phyloP scores from a whole-genome alignment of 2,888 invertebrate species.

The Halocaridina rubra region DNA sequence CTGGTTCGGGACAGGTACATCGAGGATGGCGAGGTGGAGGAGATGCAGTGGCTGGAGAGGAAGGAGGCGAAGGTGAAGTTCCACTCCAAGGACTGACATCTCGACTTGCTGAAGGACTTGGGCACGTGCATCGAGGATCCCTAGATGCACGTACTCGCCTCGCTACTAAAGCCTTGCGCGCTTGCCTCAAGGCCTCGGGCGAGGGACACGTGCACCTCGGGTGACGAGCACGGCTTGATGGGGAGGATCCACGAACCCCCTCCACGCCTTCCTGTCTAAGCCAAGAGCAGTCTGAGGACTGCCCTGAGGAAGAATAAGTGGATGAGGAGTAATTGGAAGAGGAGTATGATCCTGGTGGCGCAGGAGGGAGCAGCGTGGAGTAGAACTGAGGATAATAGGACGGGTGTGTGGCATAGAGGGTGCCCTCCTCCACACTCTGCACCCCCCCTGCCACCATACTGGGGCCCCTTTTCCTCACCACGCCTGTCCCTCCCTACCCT shows the following conservation, averaged over 20 bases:
- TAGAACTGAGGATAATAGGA: slow-evolving; percentile 58
- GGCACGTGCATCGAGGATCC: slow-evolving; percentile 54
- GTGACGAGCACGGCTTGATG: slow-evolving; percentile 33
- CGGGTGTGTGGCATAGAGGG: slow-evolving; percentile 53
- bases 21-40: slow-evolving; percentile 55
- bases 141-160: slow-evolving; percentile 28
- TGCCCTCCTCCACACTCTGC: slow-evolving; percentile 58
- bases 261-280: slow-evolving; percentile 41
- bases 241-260: slow-evolving; percentile 17
- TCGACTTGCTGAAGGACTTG: slow-evolving; percentile 34
- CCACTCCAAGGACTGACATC: slow-evolving; percentile 47
- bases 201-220: slow-evolving; percentile 56
- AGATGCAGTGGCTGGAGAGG: slow-evolving; percentile 42
- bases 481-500: slow-evolving; percentile 34
- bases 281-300: slow-evolving; percentile 47
- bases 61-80: slow-evolving; percentile 38
- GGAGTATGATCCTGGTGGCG: slow-evolving; percentile 51
- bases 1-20: slow-evolving; percentile 51
- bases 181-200: slow-evolving; percentile 44
- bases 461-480: slow-evolving; percentile 20
- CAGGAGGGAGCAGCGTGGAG: slow-evolving; percentile 52
- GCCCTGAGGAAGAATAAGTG: slow-evolving; percentile 44
- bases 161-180: slow-evolving; percentile 36
- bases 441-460: slow-evolving; percentile 61
- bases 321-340: slow-evolving; percentile 55